These are phyloP conservation scores for Epinotia bilunana DNA, from an alignment of 2,888 invertebrate species.

Conservation along the genomic window DNA sequence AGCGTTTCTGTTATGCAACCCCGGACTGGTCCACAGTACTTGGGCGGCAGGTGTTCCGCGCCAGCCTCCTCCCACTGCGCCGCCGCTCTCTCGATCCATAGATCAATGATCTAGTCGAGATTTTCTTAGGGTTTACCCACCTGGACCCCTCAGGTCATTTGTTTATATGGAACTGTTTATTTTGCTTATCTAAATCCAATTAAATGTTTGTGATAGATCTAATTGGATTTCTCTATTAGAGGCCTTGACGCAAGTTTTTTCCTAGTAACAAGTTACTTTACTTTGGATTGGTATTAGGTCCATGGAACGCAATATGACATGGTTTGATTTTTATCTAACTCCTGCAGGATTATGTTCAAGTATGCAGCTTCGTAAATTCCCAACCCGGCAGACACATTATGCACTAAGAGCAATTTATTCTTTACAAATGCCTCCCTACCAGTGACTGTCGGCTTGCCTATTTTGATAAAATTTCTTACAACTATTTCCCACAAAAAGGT, in stretches of 20 bases:
- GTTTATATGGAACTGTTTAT: slow-evolving; percentile 28
- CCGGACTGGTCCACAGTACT: slow-evolving; percentile 75
- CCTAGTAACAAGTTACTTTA: no score
- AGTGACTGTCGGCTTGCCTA: not conserved
- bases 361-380: not conserved
- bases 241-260: not conserved
- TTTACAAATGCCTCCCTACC: not conserved
- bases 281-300: no score
- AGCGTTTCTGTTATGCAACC: slow-evolving; percentile 51
- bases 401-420: not conserved
- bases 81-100: slow-evolving; percentile 69
- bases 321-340: no score
- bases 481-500: no score
- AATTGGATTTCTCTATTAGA: not conserved
- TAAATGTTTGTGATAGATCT: not conserved
- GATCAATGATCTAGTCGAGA: slow-evolving; percentile 82
- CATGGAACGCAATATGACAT: no score
- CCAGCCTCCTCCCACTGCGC: slow-evolving; percentile 80
- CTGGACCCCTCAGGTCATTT: slow-evolving; percentile 52
- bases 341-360: no score
- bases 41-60: slow-evolving; percentile 83
- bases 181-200: slow-evolving; percentile 11
- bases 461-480: no score
- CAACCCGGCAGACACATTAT: not conserved
- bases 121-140: slow-evolving; percentile 72